Base-by-base conservation (phyloP, 1,140 invertebrate species). In the Zaprionus davidi region DNA sequence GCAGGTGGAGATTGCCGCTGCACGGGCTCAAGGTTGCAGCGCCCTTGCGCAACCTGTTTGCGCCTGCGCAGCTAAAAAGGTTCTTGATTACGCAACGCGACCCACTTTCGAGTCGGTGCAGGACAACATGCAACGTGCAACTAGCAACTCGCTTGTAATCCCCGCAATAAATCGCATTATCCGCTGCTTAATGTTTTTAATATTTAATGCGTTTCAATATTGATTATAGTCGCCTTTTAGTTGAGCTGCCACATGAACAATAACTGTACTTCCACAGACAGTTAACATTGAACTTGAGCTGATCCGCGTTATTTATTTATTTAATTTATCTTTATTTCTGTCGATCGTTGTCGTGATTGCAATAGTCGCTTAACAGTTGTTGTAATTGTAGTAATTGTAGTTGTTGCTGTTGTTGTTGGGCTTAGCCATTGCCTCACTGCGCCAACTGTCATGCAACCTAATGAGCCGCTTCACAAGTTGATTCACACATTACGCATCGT, bases 21-120 rank as follows among this genome's bases (percentile, higher is more conserved):
- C 58, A 64, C 82, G 38, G 24, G 24, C 12, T 51, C 79, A 87
- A 87, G 79, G 82, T 57, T 90, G 75, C 75, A 73, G 24, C 67
- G 85, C 78, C 83, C 83, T 88, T 87, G 84, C 69, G 57, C 70
- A 87, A 87, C 84, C 84, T 87, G 84, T 87, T 87, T 87, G n/a
- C 51, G 44, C 46, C 63, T 53, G 49, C 31, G 20, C 63, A 46
- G 60, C 62, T 49, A 78, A 82, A 86, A 86, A 78, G 80, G 83
- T 87, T 87, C 83, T 87, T 71, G 82, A 59, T 87, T 87, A 83
- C 82, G 83, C 58, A 87, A 87, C 71, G 62, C 55, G 85, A 90
- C 85, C 85, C 73, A 90, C 66, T 90, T 88, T 81, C 38, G n/a
- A 13, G 57, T 17, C 67, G 51, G 15, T 49, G 46, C 46, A 20